Evolutionary conservation across 2,888 invertebrate genomes (phyloP).

Genomic region (Buathra laborator): DNA sequence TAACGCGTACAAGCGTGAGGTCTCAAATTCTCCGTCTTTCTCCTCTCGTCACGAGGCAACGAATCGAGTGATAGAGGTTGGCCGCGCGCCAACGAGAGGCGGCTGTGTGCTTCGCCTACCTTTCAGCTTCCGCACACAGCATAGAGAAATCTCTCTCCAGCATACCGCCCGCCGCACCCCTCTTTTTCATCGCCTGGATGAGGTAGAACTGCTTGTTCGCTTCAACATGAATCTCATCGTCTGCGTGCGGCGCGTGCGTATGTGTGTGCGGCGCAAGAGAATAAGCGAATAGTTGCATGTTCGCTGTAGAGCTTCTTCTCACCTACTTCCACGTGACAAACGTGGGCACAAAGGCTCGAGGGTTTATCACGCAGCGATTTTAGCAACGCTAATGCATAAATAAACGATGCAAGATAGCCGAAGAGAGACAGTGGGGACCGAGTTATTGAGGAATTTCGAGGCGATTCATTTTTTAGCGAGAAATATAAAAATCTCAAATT

Average conservation of each 20-base stretch:
- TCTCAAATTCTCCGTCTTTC: background rate
- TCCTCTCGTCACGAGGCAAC: conserved; percentile 31
- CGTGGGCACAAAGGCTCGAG: conserved; percentile 24
- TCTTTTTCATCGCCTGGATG: conserved; percentile 30
- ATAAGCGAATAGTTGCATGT: conserved; percentile 18
- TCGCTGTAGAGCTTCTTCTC: conserved; percentile 27
- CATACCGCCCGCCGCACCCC: background rate
- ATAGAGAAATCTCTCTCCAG: conserved; percentile 16
- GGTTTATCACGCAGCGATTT: conserved; percentile 41
- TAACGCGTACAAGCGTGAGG: conserved; percentile 23
- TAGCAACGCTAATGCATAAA: conserved; percentile 30
- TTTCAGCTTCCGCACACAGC: conserved; percentile 23
- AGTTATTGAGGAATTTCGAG: background rate
- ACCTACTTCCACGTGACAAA: conserved; percentile 34
- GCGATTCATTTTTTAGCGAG: background rate
- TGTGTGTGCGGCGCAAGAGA: no score
- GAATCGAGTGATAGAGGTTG: conserved; percentile 56
- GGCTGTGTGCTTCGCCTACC: background rate
- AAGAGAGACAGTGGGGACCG: background rate
- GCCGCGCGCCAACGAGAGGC: conserved; percentile 41
- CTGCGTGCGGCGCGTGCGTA: background rate
- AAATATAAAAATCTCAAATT: no score
- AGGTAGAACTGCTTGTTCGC: conserved; percentile 14
- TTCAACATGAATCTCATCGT: background rate
- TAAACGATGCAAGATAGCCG: background rate